Evolutionary conservation across 2,888 invertebrate species (phyloP), one percentile per base, ranked within the genome.

Genomic region (Thecocarcelia acutangulata): DNA sequence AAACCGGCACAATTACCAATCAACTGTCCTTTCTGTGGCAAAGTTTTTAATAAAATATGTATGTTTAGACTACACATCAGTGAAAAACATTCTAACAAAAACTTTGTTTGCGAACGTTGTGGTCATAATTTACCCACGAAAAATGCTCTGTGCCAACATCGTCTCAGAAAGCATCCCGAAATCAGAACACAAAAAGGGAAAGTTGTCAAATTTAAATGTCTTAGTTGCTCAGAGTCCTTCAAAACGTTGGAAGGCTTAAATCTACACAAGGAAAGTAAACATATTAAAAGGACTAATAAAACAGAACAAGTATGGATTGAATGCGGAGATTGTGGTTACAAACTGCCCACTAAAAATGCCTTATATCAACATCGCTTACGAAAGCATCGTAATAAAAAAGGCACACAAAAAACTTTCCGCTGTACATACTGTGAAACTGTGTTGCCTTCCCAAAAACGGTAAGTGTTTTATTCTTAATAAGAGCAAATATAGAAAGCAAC

Each of bases 141-240:
- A 54, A 77, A 77, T 13, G 76, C 69, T 24, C n/a, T 77, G 11
- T 70, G 15, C 15, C 52, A 76, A 24, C 77, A 77, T 63, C 61
- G 54, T 13, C 5, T 81, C 59, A 83, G 85, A 21, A 85, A 84
- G 61, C 85, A 85, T 78, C 84, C 83, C 8, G 59, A 50, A 19
- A 21, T 42, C 9, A 19, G 52, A 15, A 76, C 8, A 15, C 0
- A 17, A 8, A n/a, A 59, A 5, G 21, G 13, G 1, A 68, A 44
- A 37, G 9, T 15, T 15, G 11, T 17, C 1, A 46, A 59, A 40
- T 58, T 50, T 13, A 61, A 61, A 46, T 69, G 61, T 15, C 0
- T 13, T 4, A 12, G 8, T n/a, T 64, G 74, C 24, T 4, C 46
- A 1, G 17, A 74, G 11, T 24, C 2, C 6, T 64, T 74, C 42